These are phyloP conservation scores for Vireo griseus DNA, from an alignment of 2,797 vertebrate species.

Conservation along the genomic window DNA sequence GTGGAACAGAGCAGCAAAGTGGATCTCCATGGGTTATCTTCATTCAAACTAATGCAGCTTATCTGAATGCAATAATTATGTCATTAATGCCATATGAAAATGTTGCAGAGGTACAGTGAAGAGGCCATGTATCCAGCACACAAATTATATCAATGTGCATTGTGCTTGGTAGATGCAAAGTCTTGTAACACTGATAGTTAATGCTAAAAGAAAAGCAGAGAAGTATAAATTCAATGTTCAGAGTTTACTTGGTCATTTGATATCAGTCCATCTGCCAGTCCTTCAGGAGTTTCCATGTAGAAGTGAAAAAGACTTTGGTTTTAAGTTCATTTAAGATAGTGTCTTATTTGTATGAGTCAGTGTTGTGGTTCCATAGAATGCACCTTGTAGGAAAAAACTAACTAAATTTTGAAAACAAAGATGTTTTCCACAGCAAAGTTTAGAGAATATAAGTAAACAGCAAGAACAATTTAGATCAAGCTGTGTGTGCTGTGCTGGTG, in stretches of 20 bases:
- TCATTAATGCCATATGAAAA: neutral
- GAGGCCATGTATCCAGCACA: neutral
- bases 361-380: neutral
- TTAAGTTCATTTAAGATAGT: neutral
- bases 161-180: neutral
- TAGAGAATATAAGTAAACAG: neutral
- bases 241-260: neutral
- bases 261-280: neutral
- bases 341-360: neutral
- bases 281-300: neutral
- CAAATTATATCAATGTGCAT: neutral
- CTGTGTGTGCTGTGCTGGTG: neutral
- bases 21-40: constrained; percentile 41
- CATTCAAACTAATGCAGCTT: neutral
- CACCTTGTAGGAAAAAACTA: neutral
- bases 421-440: neutral
- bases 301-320: neutral
- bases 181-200: neutral
- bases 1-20: constrained; percentile 36
- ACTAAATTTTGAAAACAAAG: neutral
- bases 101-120: neutral
- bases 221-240: neutral
- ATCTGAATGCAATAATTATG: constrained; percentile 35
- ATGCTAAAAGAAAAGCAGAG: neutral
- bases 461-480: neutral